phyloP scores from a whole-genome alignment of 2,113 vertebrate genomes.

The Ceyx margarethae region DNA sequence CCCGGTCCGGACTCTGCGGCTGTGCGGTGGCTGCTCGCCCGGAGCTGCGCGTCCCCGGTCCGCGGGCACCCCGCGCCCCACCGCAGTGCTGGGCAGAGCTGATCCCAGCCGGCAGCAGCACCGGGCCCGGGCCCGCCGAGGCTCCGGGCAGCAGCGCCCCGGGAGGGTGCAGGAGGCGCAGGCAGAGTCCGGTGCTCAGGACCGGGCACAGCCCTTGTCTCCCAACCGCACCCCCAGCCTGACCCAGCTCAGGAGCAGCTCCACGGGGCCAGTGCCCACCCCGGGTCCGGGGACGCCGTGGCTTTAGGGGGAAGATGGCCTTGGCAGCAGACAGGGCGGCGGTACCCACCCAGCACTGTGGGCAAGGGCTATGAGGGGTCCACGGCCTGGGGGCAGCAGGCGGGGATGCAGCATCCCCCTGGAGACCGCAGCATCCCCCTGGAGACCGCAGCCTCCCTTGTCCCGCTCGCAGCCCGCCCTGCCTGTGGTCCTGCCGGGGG shows the following conservation, averaged over 20 bases:
- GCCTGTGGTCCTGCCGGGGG: accelerated
- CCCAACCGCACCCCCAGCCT: background rate
- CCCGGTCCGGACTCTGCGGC: background rate
- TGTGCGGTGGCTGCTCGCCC: background rate
- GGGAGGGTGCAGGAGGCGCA: background rate
- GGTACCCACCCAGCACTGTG: too few relatives aligned
- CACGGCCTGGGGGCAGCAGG: background rate
- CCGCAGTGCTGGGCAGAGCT: background rate
- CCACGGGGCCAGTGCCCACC: background rate
- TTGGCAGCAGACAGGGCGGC: background rate
- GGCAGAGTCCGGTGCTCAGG: background rate
- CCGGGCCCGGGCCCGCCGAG: background rate
- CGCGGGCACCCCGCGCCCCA: background rate
- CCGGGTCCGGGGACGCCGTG: background rate
- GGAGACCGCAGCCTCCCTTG: background rate
- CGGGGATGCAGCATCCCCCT: background rate
- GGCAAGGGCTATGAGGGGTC: background rate
- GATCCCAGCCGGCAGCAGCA: too few relatives aligned
- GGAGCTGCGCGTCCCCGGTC: background rate
- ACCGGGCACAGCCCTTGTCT: background rate
- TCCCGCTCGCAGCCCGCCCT: too few relatives aligned
- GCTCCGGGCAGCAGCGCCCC: too few relatives aligned
- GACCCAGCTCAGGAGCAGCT: background rate
- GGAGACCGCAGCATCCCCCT: too few relatives aligned
- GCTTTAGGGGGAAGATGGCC: background rate